Conservation (phyloP, 2,113 vertebrate species). For the Camelus dromedarius region DNA sequence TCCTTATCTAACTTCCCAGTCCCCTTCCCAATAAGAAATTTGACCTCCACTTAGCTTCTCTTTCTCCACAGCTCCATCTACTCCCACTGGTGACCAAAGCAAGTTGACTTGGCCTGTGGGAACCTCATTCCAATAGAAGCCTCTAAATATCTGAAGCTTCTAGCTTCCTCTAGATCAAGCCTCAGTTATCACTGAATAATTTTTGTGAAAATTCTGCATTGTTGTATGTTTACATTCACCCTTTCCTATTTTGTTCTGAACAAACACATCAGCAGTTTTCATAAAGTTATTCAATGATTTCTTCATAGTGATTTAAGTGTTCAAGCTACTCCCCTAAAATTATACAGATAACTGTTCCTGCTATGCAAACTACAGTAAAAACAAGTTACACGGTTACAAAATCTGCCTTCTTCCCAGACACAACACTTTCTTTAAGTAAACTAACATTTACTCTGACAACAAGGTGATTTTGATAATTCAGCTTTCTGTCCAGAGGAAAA, state of each 20-base stretch:
- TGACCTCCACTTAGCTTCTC: not conserved
- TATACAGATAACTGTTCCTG: not conserved
- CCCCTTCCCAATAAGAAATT: not conserved
- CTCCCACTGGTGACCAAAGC: not conserved
- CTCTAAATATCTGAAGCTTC: not conserved
- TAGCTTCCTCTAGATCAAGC: not conserved
- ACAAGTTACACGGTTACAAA: not conserved
- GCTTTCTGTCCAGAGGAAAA: slow-evolving; percentile 9
- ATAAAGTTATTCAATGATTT: slow-evolving; percentile 11
- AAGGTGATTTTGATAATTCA: slow-evolving; percentile 1
- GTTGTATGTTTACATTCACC: slow-evolving; percentile 19
- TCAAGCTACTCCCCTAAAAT: slow-evolving; percentile 4
- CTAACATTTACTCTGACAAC: not conserved
- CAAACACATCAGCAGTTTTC: not conserved
- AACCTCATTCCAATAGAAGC: not conserved
- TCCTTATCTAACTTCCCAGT: not conserved
- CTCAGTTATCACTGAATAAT: not conserved
- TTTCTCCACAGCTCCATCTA: not conserved
- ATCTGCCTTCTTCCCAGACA: slow-evolving; percentile 21
- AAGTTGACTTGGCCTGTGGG: not conserved
- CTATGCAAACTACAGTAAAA: not conserved
- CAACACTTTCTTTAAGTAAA: not conserved
- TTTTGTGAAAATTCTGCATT: not conserved
- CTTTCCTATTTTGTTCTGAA: not conserved
- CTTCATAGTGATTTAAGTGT: not conserved